A percentile compares a stretch with the other conserved stretches of the same genome.
Conservation (phyloP, 1,140 invertebrate species). For the Colletes gigas region DNA sequence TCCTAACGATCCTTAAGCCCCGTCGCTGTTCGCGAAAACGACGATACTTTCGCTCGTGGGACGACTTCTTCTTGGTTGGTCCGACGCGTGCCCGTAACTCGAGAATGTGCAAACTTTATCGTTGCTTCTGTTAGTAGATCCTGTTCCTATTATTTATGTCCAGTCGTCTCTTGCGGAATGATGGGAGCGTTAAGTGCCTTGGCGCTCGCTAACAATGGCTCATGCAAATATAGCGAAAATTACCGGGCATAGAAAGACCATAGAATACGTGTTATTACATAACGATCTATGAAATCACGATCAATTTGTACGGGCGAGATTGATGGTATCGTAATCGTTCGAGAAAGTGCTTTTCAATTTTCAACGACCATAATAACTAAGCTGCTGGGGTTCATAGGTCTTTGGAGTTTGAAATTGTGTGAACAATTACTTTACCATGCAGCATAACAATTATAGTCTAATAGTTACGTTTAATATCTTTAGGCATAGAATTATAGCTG, state of each 20-base stretch:
- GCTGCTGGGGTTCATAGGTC: too few relatives aligned
- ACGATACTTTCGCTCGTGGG: conserved; percentile 44
- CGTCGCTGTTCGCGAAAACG: conserved; percentile 28
- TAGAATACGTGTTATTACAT: not conserved
- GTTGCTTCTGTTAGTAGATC: conserved; percentile 27
- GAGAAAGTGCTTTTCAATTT: too few relatives aligned
- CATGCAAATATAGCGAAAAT: not conserved
- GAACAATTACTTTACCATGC: too few relatives aligned
- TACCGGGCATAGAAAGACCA: not conserved
- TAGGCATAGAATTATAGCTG: too few relatives aligned
- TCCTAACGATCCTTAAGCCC: conserved; percentile 44
- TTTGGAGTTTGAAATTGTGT: too few relatives aligned
- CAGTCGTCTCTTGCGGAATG: not conserved
- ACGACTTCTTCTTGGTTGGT: not conserved
- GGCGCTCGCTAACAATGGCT: not conserved
- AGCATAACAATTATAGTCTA: too few relatives aligned
- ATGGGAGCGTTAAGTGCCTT: not conserved
- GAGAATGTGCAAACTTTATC: conserved; percentile 33
- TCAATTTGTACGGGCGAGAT: not conserved
- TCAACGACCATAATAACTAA: too few relatives aligned
- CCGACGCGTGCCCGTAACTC: too few relatives aligned
- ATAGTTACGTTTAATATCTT: too few relatives aligned
- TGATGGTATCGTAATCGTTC: not conserved
- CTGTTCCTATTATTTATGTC: conserved; percentile 30
- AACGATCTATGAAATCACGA: not conserved